Evolutionary conservation across 2,797 vertebrate species (phyloP).

Genomic region (Tauraco hartlaubi): DNA sequence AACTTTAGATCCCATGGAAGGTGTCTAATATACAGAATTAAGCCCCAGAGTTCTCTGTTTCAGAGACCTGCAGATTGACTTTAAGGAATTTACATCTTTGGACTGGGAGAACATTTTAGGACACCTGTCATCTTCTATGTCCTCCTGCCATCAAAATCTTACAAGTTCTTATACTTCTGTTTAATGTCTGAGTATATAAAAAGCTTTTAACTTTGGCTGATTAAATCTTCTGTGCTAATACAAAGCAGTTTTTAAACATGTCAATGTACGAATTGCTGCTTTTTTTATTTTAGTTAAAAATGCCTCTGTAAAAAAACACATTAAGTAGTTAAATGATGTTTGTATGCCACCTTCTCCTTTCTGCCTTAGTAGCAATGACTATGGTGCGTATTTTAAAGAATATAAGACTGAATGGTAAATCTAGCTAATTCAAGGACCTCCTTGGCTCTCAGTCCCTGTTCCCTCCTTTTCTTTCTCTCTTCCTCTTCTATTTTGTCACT

Average conservation of each 20-base stretch:
- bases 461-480: background rate
- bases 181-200: background rate
- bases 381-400: background rate
- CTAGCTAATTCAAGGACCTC: background rate
- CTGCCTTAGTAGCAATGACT: background rate
- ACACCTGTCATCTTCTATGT: background rate
- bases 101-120: background rate
- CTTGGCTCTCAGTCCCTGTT: background rate
- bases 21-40: background rate
- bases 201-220: background rate
- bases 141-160: background rate
- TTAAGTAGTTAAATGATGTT: background rate
- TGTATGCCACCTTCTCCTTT: background rate
- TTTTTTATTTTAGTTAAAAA: background rate
- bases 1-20: background rate
- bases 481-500: background rate
- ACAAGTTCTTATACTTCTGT: background rate
- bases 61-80: background rate
- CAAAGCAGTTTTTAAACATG: background rate
- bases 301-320: background rate
- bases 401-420: background rate
- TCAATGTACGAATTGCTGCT: background rate
- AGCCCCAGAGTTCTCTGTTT: background rate
- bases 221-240: background rate
- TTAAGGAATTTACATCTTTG: background rate